These are phyloP conservation scores for Tyria jacobaeae DNA, from an alignment of 2,888 invertebrate genomes.

Conservation along the genomic window DNA sequence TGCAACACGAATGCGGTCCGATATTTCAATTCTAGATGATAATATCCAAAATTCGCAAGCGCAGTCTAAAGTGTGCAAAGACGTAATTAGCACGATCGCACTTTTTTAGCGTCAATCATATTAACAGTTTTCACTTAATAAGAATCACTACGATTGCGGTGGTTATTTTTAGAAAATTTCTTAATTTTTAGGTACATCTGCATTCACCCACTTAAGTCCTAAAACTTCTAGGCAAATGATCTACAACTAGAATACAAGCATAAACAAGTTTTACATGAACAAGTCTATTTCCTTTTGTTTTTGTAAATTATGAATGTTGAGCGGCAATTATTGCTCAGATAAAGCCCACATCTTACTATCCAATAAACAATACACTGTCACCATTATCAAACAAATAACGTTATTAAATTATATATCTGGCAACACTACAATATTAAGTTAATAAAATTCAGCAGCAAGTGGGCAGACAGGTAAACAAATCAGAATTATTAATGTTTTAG, in stretches of 20 bases:
- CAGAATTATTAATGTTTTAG: constrained; percentile 38
- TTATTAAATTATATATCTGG: constrained; percentile 16
- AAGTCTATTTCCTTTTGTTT: neutral
- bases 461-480: constrained; percentile 47
- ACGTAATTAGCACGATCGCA: no score
- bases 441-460: constrained; percentile 38
- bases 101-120: no score
- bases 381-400: constrained; percentile 6
- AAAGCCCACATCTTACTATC: neutral
- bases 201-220: neutral
- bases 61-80: no score
- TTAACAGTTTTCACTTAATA: no score
- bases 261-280: neutral
- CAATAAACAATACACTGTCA: constrained; percentile 1
- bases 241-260: neutral
- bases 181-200: no score
- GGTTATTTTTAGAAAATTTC: no score
- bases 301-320: neutral
- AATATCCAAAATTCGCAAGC: no score
- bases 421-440: constrained; percentile 36
- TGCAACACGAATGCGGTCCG: no score
- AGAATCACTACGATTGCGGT: no score
- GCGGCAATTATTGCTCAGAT: neutral
- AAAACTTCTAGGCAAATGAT: neutral
- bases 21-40: no score